Base-by-base conservation (phyloP, 2,888 invertebrate species). In the Caenorhabditis becei region DNA sequence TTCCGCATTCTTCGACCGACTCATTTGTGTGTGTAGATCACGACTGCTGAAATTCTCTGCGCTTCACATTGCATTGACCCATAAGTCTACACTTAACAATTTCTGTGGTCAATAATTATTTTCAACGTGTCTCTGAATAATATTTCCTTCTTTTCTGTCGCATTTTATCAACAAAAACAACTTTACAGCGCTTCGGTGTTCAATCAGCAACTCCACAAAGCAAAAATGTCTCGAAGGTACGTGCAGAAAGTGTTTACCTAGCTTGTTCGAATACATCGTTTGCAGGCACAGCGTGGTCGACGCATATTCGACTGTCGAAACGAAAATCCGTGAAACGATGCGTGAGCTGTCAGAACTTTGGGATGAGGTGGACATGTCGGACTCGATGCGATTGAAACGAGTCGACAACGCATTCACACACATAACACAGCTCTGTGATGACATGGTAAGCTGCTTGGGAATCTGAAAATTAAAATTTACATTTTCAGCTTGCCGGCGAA, bases 261-360 rank as follows among this genome's bases (percentile, higher is more conserved):
- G n/a, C n/a, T n/a, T n/a, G n/a, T n/a, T n/a, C n/a, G n/a, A n/a
- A n/a, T n/a, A n/a, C n/a, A n/a, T n/a, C n/a, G n/a, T n/a, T n/a
- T n/a, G n/a, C 71, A 74, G 80, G 47, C 65, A 80, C 26, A 80
- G 80, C 65, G 65, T 80, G 8, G 53, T 75, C 54, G 80, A 80
- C 62, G 80, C 75, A 2, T 74, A 80, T 44, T 58, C 74, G 44
- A 59, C 47, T 5, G 75, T 80, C 1, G 74, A 80, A 23, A 37
- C 58, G 16, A 80, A 80, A 32, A 80, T 80, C 16, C 70, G 75
- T 16, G 75, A 75, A 1, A 80, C 80, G n/a, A 75, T 80, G 80
- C 37, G 51, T 11, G 59, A 80, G 18, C 37, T 80, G n/a, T 74
- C 67, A 7, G 41, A 20, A 5, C 35, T 80, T 2, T 80, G 80